phyloP scores from a whole-genome alignment of 2,888 invertebrate species.

The Cantharis rufa region DNA sequence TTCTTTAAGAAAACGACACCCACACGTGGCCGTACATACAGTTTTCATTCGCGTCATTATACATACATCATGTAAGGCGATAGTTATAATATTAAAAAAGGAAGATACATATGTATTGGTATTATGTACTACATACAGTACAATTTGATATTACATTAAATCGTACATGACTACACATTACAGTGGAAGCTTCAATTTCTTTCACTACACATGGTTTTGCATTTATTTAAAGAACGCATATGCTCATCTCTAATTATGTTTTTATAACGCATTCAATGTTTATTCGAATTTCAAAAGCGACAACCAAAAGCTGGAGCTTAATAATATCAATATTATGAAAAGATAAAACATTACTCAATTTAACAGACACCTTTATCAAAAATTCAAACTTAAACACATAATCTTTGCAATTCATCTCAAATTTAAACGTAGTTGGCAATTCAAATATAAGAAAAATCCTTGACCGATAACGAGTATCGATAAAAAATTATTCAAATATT shows the following conservation, averaged over 20 bases:
- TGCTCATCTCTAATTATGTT: slow-evolving; percentile 22
- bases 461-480: not conserved
- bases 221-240: slow-evolving; percentile 32
- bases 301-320: slow-evolving; percentile 16
- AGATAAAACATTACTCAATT: not conserved
- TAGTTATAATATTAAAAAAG: not conserved
- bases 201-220: slow-evolving; percentile 32
- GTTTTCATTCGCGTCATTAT: slow-evolving; percentile 7
- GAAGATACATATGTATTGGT: not conserved
- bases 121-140: not conserved
- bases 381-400: not conserved
- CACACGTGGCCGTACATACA: not conserved
- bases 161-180: slow-evolving; percentile 34
- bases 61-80: not conserved
- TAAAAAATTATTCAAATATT: not conserved
- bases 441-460: not conserved
- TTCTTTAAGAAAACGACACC: slow-evolving; percentile 13
- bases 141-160: slow-evolving; percentile 14
- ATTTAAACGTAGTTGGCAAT: not conserved
- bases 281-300: slow-evolving; percentile 21
- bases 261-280: slow-evolving; percentile 12
- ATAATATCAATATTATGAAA: not conserved
- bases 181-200: slow-evolving; percentile 29
- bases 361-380: not conserved
- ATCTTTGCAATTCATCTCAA: not conserved